These are phyloP conservation scores for Phenacoccus solenopsis DNA, from an alignment of 1,140 invertebrate species.

Conservation along the genomic window DNA sequence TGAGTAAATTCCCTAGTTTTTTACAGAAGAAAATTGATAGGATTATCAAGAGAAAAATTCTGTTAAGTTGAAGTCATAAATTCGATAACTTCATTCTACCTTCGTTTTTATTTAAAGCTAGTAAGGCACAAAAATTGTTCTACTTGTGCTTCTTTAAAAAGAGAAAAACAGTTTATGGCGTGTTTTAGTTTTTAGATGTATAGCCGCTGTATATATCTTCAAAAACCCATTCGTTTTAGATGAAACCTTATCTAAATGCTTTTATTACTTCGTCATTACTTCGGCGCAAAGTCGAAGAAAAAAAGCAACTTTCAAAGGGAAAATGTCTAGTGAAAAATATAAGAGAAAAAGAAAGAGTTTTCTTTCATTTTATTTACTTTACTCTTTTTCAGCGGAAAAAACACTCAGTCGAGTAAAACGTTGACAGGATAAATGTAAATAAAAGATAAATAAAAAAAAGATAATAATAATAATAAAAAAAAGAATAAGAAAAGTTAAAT, in stretches of 20 bases:
- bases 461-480: background rate
- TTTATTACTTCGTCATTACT: background rate
- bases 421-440: slow-evolving; percentile 2
- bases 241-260: background rate
- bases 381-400: background rate
- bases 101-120: too few species aligned
- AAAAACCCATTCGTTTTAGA: background rate
- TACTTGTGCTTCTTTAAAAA: too few species aligned
- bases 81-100: too few species aligned
- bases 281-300: background rate
- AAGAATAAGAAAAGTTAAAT: background rate
- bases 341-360: background rate
- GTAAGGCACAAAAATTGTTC: too few species aligned
- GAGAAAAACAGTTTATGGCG: too few species aligned
- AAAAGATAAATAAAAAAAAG: background rate
- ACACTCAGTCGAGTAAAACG: background rate
- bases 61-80: too few species aligned
- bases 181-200: too few species aligned
- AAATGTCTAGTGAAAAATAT: background rate
- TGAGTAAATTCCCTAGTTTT: too few species aligned
- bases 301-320: background rate
- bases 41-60: too few species aligned
- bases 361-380: slow-evolving; percentile 4
- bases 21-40: too few species aligned
- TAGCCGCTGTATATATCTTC: background rate